Evolutionary conservation across 1,140 invertebrate species (phyloP).

Genomic region (Heliconius nattereri): DNA sequence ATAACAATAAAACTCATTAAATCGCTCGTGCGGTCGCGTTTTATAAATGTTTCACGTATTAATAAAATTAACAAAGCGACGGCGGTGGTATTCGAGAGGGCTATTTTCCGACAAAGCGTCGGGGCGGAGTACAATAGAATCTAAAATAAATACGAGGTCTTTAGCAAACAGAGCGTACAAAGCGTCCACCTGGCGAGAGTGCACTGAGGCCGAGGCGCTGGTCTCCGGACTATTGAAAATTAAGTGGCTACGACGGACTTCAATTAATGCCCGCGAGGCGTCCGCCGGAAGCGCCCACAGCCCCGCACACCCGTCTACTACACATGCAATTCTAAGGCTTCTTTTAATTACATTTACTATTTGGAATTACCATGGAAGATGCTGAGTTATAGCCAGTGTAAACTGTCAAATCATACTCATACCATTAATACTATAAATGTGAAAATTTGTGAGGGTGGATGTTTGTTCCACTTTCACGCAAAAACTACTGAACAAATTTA

Average conservation of each 20-base stretch:
- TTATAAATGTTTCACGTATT: conserved; percentile 80
- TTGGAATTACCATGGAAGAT: background rate
- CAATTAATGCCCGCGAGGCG: conserved; percentile 63
- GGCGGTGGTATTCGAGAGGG: conserved; percentile 57
- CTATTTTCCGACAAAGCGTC: conserved; percentile 75
- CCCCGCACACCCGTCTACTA: conserved; percentile 9
- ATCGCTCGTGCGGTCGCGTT: conserved; percentile 71
- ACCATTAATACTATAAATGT: no score
- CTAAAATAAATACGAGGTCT: conserved; percentile 80
- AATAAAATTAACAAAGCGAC: conserved; percentile 80
- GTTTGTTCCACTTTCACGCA: no score
- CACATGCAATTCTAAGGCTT: conserved; percentile 16
- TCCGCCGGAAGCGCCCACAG: conserved; percentile 33
- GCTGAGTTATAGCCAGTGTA: background rate
- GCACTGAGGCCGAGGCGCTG: conserved; percentile 35
- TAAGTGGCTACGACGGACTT: conserved; percentile 66
- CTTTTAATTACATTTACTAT: conserved; percentile 16
- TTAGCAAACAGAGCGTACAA: conserved; percentile 76
- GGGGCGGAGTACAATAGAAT: conserved; percentile 73
- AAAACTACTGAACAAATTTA: no score
- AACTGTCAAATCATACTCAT: background rate
- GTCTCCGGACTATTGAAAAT: conserved; percentile 59
- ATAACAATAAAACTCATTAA: conserved; percentile 80
- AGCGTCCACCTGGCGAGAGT: conserved; percentile 68
- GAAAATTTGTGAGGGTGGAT: no score